Evolutionary conservation across 2,888 invertebrate genomes (phyloP).

Genomic region (Machimus atricapillus): DNA sequence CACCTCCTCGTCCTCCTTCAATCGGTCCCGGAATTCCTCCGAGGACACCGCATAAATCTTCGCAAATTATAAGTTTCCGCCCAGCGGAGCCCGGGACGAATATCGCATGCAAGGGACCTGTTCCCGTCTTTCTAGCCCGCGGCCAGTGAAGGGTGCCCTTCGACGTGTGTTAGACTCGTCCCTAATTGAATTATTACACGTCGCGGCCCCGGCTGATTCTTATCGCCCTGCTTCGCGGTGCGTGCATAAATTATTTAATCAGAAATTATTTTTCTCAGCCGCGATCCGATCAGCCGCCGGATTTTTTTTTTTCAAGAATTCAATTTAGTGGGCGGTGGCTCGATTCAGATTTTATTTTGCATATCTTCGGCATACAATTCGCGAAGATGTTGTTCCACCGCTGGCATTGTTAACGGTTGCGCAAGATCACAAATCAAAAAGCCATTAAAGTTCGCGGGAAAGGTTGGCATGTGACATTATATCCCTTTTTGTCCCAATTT

Average conservation of each 20-base stretch:
- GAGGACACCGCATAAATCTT: conserved; percentile 18
- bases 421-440: neutral
- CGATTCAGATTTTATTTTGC: neutral
- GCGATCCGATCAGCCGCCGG: neutral
- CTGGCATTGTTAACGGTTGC: neutral
- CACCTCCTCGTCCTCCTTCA: neutral
- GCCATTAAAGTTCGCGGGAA: neutral
- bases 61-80: conserved; percentile 30
- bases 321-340: conserved; percentile 1
- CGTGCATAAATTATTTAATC: conserved; percentile 23
- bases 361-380: neutral
- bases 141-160: neutral
- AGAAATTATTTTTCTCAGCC: neutral
- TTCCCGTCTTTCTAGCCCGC: neutral
- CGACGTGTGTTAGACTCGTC: neutral
- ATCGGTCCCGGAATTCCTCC: neutral
- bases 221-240: neutral
- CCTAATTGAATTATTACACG: conserved; percentile 31
- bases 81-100: neutral
- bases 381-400: neutral
- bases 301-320: neutral
- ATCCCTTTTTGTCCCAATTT: neutral
- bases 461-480: conserved; percentile 13
- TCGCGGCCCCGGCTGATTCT: neutral
- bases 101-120: neutral